Base-by-base conservation (phyloP, 1,140 invertebrate species). In the Acyrthosiphon pisum region DNA sequence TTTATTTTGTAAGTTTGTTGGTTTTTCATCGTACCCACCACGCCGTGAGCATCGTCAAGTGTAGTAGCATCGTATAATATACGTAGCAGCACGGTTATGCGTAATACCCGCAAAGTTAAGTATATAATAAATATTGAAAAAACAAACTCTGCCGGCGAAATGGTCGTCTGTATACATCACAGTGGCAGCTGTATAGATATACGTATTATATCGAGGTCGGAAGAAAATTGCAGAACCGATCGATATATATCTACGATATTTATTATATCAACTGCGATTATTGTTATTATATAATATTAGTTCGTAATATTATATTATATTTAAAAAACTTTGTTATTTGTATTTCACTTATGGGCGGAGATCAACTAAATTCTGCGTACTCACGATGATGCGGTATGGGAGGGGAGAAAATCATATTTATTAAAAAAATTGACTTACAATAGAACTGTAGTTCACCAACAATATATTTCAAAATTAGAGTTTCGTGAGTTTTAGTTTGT, bases 1-100 rank as follows among this genome's bases (percentile, higher is more conserved):
- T 91, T 91, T 91, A 76, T 46, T 91, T 76, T 76, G 20, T 35
- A 2, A 76, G 60, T 91, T 91, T 91, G 90, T 68, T 91, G 90
- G 8, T 48, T 91, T 76, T 91, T 46, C 90, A 81, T 48, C 90
- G 3, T 76, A 76, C 53, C 50, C 35, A 9, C 30, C n/a, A 18
- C 35, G 22, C 30, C n/a, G n/a, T 76, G 60, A 76, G 18, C 2
- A 50, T 46, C 86, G 30, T n/a, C 46, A 37, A 87, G 46, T 87
- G 30, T 22, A 87, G 6, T 20, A n/a, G 41, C 4, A 4, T 84
- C n/a, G n/a, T n/a, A n/a, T n/a, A n/a, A 44, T 84, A 84, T 41
- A n/a, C 6, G 84, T 46, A 48, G 30, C 44, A 84, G 9, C 26
- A 50, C 22, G n/a, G 30, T 23, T 50, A 26, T 20, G n/a, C 60